A percentile compares a stretch with the other conserved stretches of the same genome.
Evolutionary conservation across 2,113 vertebrate genomes (phyloP).

Genomic region (Dromiciops gliroides): DNA sequence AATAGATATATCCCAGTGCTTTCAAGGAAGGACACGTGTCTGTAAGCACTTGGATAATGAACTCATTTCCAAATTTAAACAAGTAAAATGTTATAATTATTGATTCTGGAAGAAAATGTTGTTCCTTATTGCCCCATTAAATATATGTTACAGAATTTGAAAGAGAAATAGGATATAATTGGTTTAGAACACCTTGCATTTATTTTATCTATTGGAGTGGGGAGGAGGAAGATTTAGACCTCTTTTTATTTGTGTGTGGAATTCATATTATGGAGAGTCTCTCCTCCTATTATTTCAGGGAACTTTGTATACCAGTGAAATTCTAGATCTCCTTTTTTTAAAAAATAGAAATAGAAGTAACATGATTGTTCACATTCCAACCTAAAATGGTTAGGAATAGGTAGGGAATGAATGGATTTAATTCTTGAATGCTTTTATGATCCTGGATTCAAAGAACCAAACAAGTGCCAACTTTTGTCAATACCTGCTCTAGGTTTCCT

Average conservation of each 20-base stretch:
- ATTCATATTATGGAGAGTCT: too few relatives aligned
- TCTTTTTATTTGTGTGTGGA: too few relatives aligned
- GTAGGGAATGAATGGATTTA: neutral
- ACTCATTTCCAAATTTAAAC: neutral
- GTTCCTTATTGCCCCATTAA: neutral
- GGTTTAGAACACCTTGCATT: too few relatives aligned
- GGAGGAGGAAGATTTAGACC: too few relatives aligned
- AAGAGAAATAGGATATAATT: neutral
- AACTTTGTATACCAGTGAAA: conserved; percentile 3
- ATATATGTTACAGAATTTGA: neutral
- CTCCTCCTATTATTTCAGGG: too few relatives aligned
- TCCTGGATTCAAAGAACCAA: neutral
- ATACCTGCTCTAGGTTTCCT: neutral
- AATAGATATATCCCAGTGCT: conserved; percentile 8
- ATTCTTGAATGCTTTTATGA: neutral
- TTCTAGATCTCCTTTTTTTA: neutral
- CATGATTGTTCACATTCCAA: neutral
- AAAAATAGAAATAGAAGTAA: conserved; percentile 6
- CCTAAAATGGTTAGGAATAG: neutral
- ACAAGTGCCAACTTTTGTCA: conserved; percentile 1
- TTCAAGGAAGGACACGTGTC: neutral
- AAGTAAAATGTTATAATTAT: neutral
- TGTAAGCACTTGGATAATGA: conserved; percentile 42
- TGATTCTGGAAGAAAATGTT: neutral
- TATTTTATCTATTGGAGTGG: too few relatives aligned